A percentile compares a stretch with the other conserved stretches of the same genome.
Evolutionary conservation across 53 echinoderm and acorn worm genomes (phyloP).

Genomic region (Antedon mediterranea): DNA sequence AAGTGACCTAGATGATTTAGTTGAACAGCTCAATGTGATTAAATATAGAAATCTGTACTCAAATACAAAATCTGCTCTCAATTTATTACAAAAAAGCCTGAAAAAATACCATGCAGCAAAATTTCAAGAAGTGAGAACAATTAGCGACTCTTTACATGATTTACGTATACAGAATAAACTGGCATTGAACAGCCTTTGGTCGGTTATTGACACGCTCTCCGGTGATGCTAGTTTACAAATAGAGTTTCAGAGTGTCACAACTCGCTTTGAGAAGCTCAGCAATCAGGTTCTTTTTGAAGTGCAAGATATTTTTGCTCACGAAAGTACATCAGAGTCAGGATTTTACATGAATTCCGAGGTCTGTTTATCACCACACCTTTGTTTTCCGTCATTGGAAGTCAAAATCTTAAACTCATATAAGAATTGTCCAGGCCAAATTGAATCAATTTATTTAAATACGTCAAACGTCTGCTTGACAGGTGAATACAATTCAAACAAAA

Average conservation of each 20-base stretch:
- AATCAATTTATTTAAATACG: neutral
- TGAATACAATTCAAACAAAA: neutral
- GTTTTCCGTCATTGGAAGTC: neutral
- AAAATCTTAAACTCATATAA: neutral
- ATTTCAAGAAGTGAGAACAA: neutral
- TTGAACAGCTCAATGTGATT: neutral
- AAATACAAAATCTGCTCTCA: neutral
- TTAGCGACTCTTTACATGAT: neutral
- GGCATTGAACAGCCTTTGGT: neutral
- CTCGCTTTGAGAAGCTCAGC: neutral
- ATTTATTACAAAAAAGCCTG: neutral
- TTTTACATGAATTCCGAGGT: neutral
- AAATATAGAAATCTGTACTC: neutral
- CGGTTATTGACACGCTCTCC: neutral
- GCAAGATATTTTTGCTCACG: neutral
- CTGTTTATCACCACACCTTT: neutral
- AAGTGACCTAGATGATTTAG: neutral
- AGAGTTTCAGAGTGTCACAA: neutral
- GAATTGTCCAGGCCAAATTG: too few relatives aligned
- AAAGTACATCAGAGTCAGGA: neutral
- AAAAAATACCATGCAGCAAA: neutral
- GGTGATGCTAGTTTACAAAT: neutral
- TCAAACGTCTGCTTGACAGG: neutral
- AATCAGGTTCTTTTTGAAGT: neutral
- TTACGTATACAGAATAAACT: neutral